These are phyloP conservation scores for honey bee (Apis mellifera) DNA, from an alignment of 1,140 invertebrate genomes.

Conservation along the genomic window Amel_HAv3.1 CM009933.2:7956501-7957000, in stretches of 20 bases:
- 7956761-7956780: neutral
- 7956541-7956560: neutral
- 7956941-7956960: too few relatives aligned
- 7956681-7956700: neutral
- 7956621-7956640: conserved; percentile 13
- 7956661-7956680: neutral
- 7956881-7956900: too few relatives aligned
- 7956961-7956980: too few relatives aligned
- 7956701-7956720: neutral
- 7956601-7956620: neutral
- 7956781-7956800: neutral
- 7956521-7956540: too few relatives aligned
- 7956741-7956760: conserved; percentile 23
- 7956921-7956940: too few relatives aligned
- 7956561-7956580: neutral
- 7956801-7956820: conserved; percentile 15
- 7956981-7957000: too few relatives aligned
- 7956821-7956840: neutral
- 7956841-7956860: neutral
- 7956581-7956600: neutral
- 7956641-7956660: conserved; percentile 17
- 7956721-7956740: conserved; percentile 42
- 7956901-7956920: too few relatives aligned
- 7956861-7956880: neutral
- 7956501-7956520: too few relatives aligned